Conservation (phyloP, 1,140 invertebrate species). For the Neoseiulus cucumeris region DNA sequence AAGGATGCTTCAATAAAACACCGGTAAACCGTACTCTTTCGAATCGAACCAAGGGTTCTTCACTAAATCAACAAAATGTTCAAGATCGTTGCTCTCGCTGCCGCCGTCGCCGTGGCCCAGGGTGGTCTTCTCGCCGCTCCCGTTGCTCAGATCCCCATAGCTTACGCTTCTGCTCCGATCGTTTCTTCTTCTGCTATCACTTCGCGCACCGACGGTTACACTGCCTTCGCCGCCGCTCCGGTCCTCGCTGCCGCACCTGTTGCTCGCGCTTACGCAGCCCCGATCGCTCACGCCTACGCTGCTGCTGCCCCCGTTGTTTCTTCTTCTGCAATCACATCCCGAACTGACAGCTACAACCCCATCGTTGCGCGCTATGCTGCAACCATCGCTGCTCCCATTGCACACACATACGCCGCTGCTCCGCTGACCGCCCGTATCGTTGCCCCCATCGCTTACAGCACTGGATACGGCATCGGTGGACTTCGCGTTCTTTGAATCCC, state of each 20-base stretch:
- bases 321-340: background rate
- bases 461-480: too few relatives aligned
- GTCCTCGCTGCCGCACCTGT: constrained; percentile 5
- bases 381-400: constrained; percentile 8
- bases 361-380: background rate
- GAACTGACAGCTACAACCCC: background rate
- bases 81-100: constrained; percentile 1
- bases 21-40: too few relatives aligned
- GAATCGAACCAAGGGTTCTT: background rate
- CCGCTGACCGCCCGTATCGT: constrained; percentile 16
- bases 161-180: background rate
- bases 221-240: background rate
- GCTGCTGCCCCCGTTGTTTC: constrained; percentile 17
- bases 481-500: too few relatives aligned
- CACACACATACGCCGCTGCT: constrained; percentile 14
- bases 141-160: background rate
- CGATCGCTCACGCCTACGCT: constrained; percentile 14
- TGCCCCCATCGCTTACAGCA: background rate
- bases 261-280: constrained; percentile 1
- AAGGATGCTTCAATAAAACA: too few relatives aligned
- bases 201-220: background rate
- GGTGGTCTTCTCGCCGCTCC: constrained; percentile 13
- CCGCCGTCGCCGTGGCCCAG: background rate
- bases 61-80: background rate
- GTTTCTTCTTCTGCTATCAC: background rate